Evolutionary conservation across 1,140 invertebrate species (phyloP).

Genomic region (Rhagoletis pomonella): DNA sequence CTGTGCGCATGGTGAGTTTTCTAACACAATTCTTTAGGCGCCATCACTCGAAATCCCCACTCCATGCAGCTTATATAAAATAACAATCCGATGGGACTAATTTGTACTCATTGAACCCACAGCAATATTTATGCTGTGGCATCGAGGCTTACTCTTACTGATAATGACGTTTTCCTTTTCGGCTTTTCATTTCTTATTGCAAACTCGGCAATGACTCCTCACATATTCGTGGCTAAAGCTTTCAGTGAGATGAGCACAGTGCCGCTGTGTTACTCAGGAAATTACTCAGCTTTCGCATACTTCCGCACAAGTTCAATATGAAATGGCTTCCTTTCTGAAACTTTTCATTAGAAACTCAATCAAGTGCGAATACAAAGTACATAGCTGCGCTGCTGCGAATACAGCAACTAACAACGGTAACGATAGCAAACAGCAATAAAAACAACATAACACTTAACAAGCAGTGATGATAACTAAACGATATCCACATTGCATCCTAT

Average conservation of each 20-base stretch:
- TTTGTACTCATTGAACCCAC: too few species aligned
- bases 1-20: too few species aligned
- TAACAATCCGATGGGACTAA: too few species aligned
- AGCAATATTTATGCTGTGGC: too few species aligned
- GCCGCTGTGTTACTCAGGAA: constrained; percentile 8
- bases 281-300: constrained; percentile 18
- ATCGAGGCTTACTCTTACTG: too few species aligned
- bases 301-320: constrained; percentile 30
- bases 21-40: too few species aligned
- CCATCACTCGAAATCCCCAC: too few species aligned
- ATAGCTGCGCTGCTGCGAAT: too few species aligned
- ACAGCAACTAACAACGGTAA: neutral
- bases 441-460: neutral
- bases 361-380: constrained; percentile 1
- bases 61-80: too few species aligned
- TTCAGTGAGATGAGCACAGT: neutral
- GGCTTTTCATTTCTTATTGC: neutral
- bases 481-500: constrained; percentile 14
- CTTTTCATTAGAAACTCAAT: constrained; percentile 41
- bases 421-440: neutral
- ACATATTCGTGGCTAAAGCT: neutral
- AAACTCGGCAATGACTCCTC: neutral
- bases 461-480: constrained; percentile 27
- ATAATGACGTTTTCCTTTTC: too few species aligned
- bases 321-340: constrained; percentile 28